Evolutionary conservation across 2,113 vertebrate species (phyloP), one percentile per base, ranked within the genome.

Genomic region (Fulmarus glacialis): DNA sequence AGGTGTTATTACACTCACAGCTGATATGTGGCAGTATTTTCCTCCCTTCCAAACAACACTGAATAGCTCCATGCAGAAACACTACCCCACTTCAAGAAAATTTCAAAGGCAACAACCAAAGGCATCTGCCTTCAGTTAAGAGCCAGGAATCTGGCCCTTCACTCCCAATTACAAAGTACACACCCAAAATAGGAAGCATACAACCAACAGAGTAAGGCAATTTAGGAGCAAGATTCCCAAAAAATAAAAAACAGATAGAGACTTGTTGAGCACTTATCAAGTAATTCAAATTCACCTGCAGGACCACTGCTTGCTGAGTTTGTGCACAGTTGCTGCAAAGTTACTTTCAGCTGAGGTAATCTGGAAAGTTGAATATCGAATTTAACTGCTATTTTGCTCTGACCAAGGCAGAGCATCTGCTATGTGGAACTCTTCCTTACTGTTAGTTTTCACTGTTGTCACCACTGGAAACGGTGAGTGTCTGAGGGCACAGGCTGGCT

Each of bases 331-430:
- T 70, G 29, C 63, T 71, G 45, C 45, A 89, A 71, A 86, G 84
- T 83, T 64, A 29, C 77, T 95, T 83, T 92, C 45, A 64, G 58
- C 47, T 64, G 43, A 88, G 23, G 30, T 90, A 56, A 82, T 85
- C 5, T 72, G 67, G 34, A 52, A 79, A 79, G 40, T 2, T 43
- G 43, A 80, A 38, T 63, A 66, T 13, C 50, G 74, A 36, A 70
- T 71, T 52, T 19, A 63, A 63, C n/a, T 84, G 71, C 58, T 77
- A 0, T 80, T 62, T 42, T 71, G 53, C 75, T 73, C 45, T 90
- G 63, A 53, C 42, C 15, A 32, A 8, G 16, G 55, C 70, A 78
- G 73, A 20, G 48, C 18, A 8, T 90, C 62, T 93, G 59, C 50
- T 67, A 2, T 2, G 0, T 8, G 26, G 47, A 52, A n/a, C 10